Base-by-base conservation (phyloP, 2,113 vertebrate genomes). In the Ictidomys tridecemlineatus region DNA sequence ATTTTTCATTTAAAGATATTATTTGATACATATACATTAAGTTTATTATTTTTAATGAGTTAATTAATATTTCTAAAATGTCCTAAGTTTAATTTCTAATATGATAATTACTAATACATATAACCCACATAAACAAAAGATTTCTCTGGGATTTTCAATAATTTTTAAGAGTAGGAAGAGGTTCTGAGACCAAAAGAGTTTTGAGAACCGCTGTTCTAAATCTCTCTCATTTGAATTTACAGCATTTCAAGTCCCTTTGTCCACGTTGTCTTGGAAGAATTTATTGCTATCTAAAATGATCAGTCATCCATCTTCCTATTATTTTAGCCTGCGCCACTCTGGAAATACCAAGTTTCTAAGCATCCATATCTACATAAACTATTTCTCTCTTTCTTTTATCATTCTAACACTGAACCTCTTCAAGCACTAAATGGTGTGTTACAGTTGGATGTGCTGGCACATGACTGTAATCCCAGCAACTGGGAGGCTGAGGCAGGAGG, bases 31-130 rank as follows among this genome's bases (percentile, higher is more conserved):
- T 37, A 72, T 24, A 12, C 80, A 78, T 65, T 67, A 5, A 4
- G 18, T 51, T 97, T 92, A 91, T 82, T 90, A 63, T 74, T 96
- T 87, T 72, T 92, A 86, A 76, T 45, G 39, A 74, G 48, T 76
- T 34, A 70, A 73, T 48, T 51, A 65, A 80, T 63, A 74, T 63
- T 89, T 89, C 9, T 37, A 93, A 82, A 61, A 26, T 53, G 74
- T 48, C 34, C 56, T 76, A 53, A 26, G 74, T 87, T 85, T 91
- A 93, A 91, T 32, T 84, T 94, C 26, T 88, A 84, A 79, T 65
- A 80, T 39, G 56, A 28, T 74, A 56, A 76, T 24, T 70, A 24
- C 30, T 58, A 18, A 61, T 56, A 77, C 18, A 39, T 20, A 37
- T 9, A 67, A 84, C 37, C 4, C 76, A 86, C 10, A 53, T 58